Base-by-base conservation (phyloP, 2,113 vertebrate species). In the Antechinus stuartii region DNA sequence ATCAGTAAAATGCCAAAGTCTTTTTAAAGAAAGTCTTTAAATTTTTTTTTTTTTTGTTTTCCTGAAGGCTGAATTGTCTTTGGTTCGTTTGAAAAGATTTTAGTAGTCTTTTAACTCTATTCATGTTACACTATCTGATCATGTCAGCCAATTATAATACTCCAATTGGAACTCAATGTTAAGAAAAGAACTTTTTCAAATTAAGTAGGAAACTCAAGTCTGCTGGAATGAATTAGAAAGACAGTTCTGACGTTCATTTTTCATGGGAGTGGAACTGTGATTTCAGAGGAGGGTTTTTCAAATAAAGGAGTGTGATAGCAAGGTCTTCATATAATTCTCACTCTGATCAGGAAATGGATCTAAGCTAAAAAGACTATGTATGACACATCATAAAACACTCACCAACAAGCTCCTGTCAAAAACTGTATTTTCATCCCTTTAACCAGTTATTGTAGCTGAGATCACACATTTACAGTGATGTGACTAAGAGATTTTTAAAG, bases 351-450 rank as follows among this genome's bases (percentile, higher is more conserved):
- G 14, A 46, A 19, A 49, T 24, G 54, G 42, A 50, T 27, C 8
- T 25, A 16, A 61, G 26, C 10, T 47, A 27, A 46, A 61, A 57
- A 42, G 55, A 42, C 55, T n/a, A n/a, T n/a, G n/a, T 25, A 56
- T 19, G 42, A 30, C 35, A 42, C 91, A 46, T 54, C 54, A 30
- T 19, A 97, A 96, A 49, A 92, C 89, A 93, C 61, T 54, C 56
- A 94, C 19, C 0, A 27, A 26, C 35, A 0, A 14, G 89, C 3
- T 76, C 57, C 27, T 27, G 35, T 61, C 57, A 61, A 61, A 61
- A 27, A 35, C 27, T 61, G 3, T 61, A 11, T 1, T n/a, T 76
- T 16, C 61, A 76, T n/a, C 1, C 14, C 61, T 76, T 76, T 12
- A 76, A n/a, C 61, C 14, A 76, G 61, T 76, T 76, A 76, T 12